Conservation (phyloP, 2,797 vertebrate species). For the Cyprinodon diabolis region DNA sequence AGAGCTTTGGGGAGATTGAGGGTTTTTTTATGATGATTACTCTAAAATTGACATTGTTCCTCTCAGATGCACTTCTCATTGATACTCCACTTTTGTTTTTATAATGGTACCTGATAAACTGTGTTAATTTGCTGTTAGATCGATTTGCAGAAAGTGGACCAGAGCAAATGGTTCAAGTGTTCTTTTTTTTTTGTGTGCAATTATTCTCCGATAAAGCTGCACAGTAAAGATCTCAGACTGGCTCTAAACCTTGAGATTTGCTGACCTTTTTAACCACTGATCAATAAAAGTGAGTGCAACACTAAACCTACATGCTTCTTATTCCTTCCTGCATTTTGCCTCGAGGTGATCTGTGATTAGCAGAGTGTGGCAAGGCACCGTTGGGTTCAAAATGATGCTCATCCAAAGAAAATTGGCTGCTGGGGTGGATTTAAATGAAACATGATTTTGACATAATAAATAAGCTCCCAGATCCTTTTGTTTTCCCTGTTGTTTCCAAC, state of each 20-base stretch:
- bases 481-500: constrained; percentile 45
- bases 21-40: constrained; percentile 32
- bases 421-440: neutral
- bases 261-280: constrained; percentile 85
- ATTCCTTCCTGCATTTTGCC: constrained; percentile 9
- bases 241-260: constrained; percentile 69
- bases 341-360: neutral
- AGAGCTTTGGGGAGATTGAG: constrained; percentile 29
- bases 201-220: constrained; percentile 82
- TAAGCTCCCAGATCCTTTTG: constrained; percentile 31
- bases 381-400: neutral
- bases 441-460: constrained; percentile 9
- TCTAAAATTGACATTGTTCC: constrained; percentile 54
- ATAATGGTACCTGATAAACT: constrained; percentile 75
- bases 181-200: constrained; percentile 72
- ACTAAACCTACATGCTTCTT: constrained; percentile 65
- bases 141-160: constrained; percentile 63
- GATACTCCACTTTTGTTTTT: constrained; percentile 59
- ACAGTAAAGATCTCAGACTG: constrained; percentile 73
- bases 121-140: constrained; percentile 68
- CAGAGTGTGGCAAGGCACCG: neutral
- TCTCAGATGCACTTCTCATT: constrained; percentile 74
- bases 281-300: constrained; percentile 85
- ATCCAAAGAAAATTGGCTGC: neutral
- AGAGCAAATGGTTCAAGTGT: constrained; percentile 67